These are phyloP conservation scores for Alauda arvensis DNA, from an alignment of 2,797 vertebrate species.

Conservation along the genomic window DNA sequence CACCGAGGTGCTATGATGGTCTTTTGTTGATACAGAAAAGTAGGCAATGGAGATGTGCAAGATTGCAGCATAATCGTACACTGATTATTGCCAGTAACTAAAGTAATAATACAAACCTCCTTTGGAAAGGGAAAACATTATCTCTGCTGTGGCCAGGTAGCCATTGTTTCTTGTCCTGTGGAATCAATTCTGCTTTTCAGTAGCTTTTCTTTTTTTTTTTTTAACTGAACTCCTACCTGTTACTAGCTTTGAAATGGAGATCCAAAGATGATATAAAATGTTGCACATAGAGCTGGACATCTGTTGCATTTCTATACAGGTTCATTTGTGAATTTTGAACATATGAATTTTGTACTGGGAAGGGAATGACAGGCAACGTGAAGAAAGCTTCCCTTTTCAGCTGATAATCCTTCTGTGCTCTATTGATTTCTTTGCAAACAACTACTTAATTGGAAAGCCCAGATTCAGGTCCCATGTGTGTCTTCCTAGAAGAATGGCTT, in stretches of 20 bases:
- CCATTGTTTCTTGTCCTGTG: neutral
- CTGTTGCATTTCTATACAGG: neutral
- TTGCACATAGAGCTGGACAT: neutral
- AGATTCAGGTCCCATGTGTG: neutral
- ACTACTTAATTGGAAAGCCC: neutral
- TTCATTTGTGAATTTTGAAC: neutral
- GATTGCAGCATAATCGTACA: neutral
- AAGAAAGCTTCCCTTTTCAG: neutral
- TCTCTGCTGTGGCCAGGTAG: neutral
- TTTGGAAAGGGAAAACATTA: too few relatives aligned
- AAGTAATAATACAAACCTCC: too few relatives aligned
- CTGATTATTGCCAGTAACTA: neutral
- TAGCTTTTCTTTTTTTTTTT: neutral
- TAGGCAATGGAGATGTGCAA: neutral
- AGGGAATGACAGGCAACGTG: neutral
- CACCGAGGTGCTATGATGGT: neutral
- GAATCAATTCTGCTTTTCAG: neutral
- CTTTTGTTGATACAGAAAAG: neutral
- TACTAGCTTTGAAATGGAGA: neutral
- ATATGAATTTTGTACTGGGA: neutral
- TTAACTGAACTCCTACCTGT: neutral
- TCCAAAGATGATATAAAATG: neutral
- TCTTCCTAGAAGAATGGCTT: neutral
- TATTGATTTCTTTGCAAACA: neutral
- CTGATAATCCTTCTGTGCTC: neutral